phyloP scores from a whole-genome alignment of 2,888 invertebrate species.

The Trichogramma evanescens region DNA sequence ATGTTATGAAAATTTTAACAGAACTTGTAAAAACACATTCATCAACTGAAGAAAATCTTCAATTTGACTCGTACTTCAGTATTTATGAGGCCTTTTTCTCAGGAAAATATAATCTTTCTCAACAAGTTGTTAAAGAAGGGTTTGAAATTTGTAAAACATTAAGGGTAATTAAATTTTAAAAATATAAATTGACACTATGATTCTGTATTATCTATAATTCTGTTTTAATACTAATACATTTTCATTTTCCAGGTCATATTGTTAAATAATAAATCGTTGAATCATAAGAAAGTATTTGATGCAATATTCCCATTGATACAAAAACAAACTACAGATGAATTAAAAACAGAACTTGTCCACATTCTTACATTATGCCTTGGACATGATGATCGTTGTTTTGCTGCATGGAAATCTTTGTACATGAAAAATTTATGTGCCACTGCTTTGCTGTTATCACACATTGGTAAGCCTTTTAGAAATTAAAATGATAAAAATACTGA shows the following conservation, averaged over 20 bases:
- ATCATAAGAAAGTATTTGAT: slow-evolving; percentile 53
- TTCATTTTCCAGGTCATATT: slow-evolving; percentile 33
- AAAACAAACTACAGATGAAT: slow-evolving; percentile 50
- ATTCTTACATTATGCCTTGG: slow-evolving; percentile 57
- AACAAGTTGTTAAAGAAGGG: slow-evolving; percentile 53
- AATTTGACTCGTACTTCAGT: slow-evolving; percentile 51
- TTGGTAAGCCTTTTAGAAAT: slow-evolving; percentile 50
- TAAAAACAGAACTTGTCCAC: slow-evolving; percentile 55
- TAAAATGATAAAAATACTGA: slow-evolving; percentile 10
- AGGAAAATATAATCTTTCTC: slow-evolving; percentile 53
- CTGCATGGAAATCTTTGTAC: slow-evolving; percentile 64
- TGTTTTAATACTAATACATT: slow-evolving; percentile 13
- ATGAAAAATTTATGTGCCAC: slow-evolving; percentile 61
- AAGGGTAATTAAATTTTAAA: slow-evolving; percentile 45
- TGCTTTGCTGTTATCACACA: slow-evolving; percentile 55
- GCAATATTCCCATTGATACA: slow-evolving; percentile 60
- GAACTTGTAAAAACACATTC: slow-evolving; percentile 49
- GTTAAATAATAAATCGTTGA: slow-evolving; percentile 41
- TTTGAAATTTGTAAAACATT: slow-evolving; percentile 52
- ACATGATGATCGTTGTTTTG: slow-evolving; percentile 59
- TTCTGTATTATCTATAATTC: not conserved
- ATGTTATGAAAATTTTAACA: slow-evolving; percentile 58
- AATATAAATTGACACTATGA: not conserved
- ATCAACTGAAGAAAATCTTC: slow-evolving; percentile 44
- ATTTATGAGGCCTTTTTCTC: slow-evolving; percentile 57